These are phyloP conservation scores for Nesoenas mayeri DNA, from an alignment of 2,113 vertebrate species.

Conservation along the genomic window DNA sequence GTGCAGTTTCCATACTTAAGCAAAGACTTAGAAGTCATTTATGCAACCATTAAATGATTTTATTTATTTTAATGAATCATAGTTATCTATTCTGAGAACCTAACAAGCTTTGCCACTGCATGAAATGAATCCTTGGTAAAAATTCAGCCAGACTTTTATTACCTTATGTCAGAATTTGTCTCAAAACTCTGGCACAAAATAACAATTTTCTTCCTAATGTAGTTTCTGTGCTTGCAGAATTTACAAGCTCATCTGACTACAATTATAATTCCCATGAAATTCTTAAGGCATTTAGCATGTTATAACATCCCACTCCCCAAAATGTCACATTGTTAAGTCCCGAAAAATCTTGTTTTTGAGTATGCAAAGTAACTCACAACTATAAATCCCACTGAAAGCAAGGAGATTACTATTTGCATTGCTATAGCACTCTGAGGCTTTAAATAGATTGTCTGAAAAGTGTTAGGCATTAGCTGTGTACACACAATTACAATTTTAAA, in stretches of 20 bases:
- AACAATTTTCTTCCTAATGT: neutral
- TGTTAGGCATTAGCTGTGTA: neutral
- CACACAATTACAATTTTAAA: neutral
- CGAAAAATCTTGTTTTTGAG: neutral
- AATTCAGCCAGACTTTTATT: neutral
- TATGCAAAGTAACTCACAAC: neutral
- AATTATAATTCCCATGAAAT: neutral
- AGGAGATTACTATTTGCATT: neutral
- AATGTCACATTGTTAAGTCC: neutral
- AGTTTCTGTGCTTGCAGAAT: neutral
- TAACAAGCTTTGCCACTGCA: neutral
- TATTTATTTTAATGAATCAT: neutral
- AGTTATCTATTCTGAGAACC: neutral
- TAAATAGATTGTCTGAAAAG: conserved; percentile 15
- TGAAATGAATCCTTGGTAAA: neutral
- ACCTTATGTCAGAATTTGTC: neutral
- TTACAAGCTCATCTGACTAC: neutral
- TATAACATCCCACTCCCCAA: neutral
- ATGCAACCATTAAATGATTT: neutral
- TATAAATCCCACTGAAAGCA: neutral
- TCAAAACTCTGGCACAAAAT: neutral
- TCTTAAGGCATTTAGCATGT: neutral
- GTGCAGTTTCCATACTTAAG: neutral
- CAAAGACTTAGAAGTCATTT: neutral
- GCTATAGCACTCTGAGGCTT: conserved; percentile 3